A percentile compares a stretch with the other conserved stretches of the same genome.
Conservation (phyloP, 92 coral and sea anemone species). For the Isaurus tuberculatus region DNA sequence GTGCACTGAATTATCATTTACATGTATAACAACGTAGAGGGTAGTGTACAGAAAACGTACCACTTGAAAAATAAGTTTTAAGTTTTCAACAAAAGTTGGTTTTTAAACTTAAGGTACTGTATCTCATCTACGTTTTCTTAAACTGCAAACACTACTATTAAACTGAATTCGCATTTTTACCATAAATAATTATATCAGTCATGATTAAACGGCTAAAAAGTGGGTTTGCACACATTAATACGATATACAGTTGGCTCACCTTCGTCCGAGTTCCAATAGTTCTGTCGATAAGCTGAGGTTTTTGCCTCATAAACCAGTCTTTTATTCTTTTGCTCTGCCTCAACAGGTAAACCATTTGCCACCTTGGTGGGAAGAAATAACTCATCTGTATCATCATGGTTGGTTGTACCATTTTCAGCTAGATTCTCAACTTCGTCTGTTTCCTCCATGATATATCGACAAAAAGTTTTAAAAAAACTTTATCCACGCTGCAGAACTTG, state of each 20-base stretch:
- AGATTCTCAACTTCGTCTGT: slow-evolving; percentile 7
- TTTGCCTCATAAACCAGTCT: slow-evolving; percentile 24
- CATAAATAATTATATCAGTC: too few species aligned
- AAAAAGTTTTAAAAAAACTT: not conserved
- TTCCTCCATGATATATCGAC: slow-evolving; percentile 24
- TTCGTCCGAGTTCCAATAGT: slow-evolving; percentile 76
- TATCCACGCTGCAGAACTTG: not conserved
- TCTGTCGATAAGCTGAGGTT: slow-evolving; percentile 40
- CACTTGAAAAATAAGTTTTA: too few species aligned
- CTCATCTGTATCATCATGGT: slow-evolving; percentile 25
- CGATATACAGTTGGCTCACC: slow-evolving; percentile 25
- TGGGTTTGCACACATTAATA: not conserved
- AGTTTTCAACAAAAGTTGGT: too few species aligned
- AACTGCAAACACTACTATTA: too few species aligned
- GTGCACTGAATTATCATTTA: too few species aligned
- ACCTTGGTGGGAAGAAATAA: slow-evolving; percentile 15
- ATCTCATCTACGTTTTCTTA: too few species aligned
- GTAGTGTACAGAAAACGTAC: too few species aligned
- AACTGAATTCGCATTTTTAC: too few species aligned
- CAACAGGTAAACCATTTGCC: not conserved
- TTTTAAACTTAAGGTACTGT: too few species aligned
- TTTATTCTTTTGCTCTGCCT: slow-evolving; percentile 4
- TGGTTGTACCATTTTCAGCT: slow-evolving; percentile 5
- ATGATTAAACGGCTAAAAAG: too few species aligned
- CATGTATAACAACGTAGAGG: too few species aligned